Evolutionary conservation across 2,797 vertebrate genomes (phyloP), one percentile per base, ranked within the genome.

Genomic region (Pseudocheirus occidentalis): DNA sequence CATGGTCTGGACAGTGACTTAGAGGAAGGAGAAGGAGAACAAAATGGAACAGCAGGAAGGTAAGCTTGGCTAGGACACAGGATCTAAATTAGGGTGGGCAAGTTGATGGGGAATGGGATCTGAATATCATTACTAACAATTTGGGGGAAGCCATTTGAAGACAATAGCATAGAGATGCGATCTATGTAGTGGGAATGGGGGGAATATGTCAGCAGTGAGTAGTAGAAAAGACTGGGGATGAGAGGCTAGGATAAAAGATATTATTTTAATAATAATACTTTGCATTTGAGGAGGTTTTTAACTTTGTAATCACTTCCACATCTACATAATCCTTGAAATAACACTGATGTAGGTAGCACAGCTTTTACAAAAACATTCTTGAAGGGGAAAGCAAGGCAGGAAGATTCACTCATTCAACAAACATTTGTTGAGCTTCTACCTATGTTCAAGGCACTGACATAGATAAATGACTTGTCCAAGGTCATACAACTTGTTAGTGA

Each of bases 181-280:
- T 55, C 94, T 89, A 96, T 50, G 27, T 50, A 46, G 40, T 46
- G n/a, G 40, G 18, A 81, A 87, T 90, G 59, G 5, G 56, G 81
- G 55, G 94, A 12, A 55, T 12, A 28, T 53, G 28, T 92, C 92
- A 94, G 31, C 55, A 92, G 59, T 94, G 93, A 54, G 52, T 59
- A 91, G 28, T 90, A 95, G 95, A 87, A 93, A 95, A 96, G 93
- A 73, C 52, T 93, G 10, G 94, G n/a, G 55, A 18, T 28, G 18
- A 93, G 29, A 96, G 89, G 18, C 21, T 90, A 91, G 62, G 34
- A n/a, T 18, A 18, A 73, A 40, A 59, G 31, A 90, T 93, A 54
- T 24, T 94, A 53, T 94, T 92, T 94, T 97, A 96, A 81, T 96
- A 92, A 40, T 55, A 40, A n/a, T 92, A 56, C 94, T 95, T 95